phyloP scores from a whole-genome alignment of 2,888 invertebrate species.

The Hirtodrosophila histrioides region DNA sequence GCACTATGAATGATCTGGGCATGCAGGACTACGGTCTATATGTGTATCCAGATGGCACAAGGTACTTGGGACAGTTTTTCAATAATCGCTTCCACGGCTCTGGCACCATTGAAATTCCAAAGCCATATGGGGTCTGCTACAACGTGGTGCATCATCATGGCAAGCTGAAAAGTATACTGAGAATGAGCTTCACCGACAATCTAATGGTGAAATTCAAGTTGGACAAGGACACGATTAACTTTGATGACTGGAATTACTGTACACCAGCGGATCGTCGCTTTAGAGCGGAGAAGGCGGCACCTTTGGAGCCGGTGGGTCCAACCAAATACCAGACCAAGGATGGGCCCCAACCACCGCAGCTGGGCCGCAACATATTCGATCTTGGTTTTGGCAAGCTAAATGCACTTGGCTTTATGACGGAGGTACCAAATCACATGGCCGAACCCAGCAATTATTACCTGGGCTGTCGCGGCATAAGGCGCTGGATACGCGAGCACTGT shows the following conservation, averaged over 20 bases:
- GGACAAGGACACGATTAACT: constrained; percentile 1
- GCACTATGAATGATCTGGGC: constrained; percentile 84
- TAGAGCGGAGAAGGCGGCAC: constrained; percentile 15
- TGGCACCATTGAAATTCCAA: constrained; percentile 82
- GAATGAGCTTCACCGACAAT: constrained; percentile 44
- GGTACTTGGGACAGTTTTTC: constrained; percentile 87
- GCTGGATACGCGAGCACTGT: constrained; percentile 59
- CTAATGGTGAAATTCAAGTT: constrained; percentile 70
- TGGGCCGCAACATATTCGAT: constrained; percentile 54
- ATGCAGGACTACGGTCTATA: constrained; percentile 87
- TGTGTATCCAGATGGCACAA: constrained; percentile 86
- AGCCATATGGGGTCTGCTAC: constrained; percentile 45
- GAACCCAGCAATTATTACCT: constrained; percentile 15
- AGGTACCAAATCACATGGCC: constrained; percentile 9
- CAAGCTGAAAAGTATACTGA: constrained; percentile 26
- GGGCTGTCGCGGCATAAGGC: constrained; percentile 82
- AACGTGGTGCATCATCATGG: constrained; percentile 75
- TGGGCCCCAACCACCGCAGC: constrained; percentile 9
- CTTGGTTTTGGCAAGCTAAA: constrained; percentile 52
- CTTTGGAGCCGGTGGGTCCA: constrained; percentile 32
- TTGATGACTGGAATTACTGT: constrained; percentile 88
- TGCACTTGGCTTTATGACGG: constrained; percentile 13
- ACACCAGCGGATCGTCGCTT: constrained; percentile 87
- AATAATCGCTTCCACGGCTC: constrained; percentile 85
- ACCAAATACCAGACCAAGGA: background rate